Evolutionary conservation across 92 coral and sea anemone species (phyloP).

Genomic region (Palythoa grandiflora): DNA sequence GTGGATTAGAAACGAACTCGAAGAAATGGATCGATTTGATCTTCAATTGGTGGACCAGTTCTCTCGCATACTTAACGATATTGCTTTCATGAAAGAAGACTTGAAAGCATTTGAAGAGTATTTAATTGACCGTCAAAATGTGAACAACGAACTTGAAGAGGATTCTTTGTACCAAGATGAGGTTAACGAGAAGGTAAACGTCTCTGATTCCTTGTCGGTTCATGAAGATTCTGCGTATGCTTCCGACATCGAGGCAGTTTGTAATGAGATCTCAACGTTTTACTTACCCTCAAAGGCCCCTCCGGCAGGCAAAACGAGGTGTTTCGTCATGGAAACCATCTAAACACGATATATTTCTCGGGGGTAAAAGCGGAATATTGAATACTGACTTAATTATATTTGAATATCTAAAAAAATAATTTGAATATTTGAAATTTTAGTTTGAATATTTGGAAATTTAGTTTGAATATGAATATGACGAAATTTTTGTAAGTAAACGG

Average conservation of each 20-base stretch:
- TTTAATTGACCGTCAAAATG: conserved; percentile 15
- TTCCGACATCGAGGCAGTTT: conserved; percentile 26
- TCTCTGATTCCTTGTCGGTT: conserved; percentile 3
- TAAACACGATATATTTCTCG: neutral
- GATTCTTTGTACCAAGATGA: conserved; percentile 16
- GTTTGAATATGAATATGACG: too few species aligned
- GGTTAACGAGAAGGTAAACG: neutral
- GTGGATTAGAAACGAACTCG: conserved; percentile 66
- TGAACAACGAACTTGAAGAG: neutral
- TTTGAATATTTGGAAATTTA: too few species aligned
- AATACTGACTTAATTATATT: too few species aligned
- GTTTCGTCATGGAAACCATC: conserved; percentile 44
- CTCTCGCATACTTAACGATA: conserved; percentile 17
- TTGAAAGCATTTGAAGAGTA: conserved; percentile 17
- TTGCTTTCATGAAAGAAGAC: conserved; percentile 30
- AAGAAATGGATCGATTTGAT: conserved; percentile 36
- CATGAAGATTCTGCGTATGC: conserved; percentile 33
- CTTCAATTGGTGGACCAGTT: conserved; percentile 36
- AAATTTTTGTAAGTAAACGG: too few species aligned
- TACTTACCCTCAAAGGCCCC: neutral
- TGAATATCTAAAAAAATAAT: too few species aligned
- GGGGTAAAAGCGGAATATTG: too few species aligned
- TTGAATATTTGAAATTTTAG: too few species aligned
- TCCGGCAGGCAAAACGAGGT: conserved; percentile 13
- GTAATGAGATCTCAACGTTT: conserved; percentile 18